Percentiles rank a stretch among this genome's conserved stretches.
Conservation (phyloP, 1,140 invertebrate species). For the Potamilus streckersoni region DNA sequence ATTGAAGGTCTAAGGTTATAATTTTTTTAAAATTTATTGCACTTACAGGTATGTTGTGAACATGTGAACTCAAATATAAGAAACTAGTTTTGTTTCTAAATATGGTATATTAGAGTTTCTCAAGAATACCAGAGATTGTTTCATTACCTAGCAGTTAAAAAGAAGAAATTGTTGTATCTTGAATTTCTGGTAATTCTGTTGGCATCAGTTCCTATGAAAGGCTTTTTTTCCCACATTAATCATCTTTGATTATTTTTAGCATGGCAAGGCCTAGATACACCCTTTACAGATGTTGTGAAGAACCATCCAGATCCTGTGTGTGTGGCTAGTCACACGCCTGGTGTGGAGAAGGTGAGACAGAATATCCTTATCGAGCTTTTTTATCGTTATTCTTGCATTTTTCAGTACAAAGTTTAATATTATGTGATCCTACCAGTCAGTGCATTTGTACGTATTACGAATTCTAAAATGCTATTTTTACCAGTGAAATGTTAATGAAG, state of each 20-base stretch:
- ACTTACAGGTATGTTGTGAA: too few species aligned
- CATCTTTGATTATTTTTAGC: slow-evolving; percentile 12
- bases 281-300: slow-evolving; percentile 18
- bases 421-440: too few species aligned
- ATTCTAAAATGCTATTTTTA: too few species aligned
- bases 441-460: too few species aligned
- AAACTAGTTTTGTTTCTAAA: too few species aligned
- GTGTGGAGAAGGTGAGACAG: slow-evolving; percentile 13
- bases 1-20: too few species aligned
- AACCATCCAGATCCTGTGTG: slow-evolving; percentile 8
- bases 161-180: background rate
- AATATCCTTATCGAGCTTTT: background rate
- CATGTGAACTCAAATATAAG: too few species aligned
- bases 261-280: slow-evolving; percentile 13
- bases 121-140: background rate
- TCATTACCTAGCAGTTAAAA: background rate
- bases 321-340: slow-evolving; percentile 8
- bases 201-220: background rate
- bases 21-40: too few species aligned
- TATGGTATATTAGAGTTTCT: background rate
- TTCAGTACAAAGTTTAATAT: background rate
- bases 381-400: background rate
- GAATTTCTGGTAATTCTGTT: background rate
- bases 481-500: too few species aligned
- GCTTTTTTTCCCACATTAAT: too few species aligned